A percentile compares a stretch with the other conserved stretches of the same genome.
phyloP scores from a whole-genome alignment of 2,797 vertebrate species.

The Etheostoma perlongum region DNA sequence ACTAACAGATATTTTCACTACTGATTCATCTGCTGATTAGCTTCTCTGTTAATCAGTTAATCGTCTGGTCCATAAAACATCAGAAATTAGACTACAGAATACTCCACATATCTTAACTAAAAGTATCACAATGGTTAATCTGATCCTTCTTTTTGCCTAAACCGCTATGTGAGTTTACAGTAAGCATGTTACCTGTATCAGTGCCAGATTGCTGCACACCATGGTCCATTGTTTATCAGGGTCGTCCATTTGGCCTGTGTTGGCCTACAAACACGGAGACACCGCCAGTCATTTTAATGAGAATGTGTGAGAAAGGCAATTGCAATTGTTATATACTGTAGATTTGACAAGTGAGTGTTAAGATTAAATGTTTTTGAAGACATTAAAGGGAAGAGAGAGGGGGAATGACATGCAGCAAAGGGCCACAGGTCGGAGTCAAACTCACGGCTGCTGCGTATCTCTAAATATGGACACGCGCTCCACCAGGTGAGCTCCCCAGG shows the following conservation, averaged over 20 bases:
- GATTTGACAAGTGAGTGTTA: neutral
- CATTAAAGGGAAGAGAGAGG: too few species aligned
- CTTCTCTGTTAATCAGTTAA: neutral
- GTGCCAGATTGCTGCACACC: slow-evolving; percentile 93
- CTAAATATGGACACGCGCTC: too few species aligned
- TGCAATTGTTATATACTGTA: neutral
- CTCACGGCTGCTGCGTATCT: too few species aligned
- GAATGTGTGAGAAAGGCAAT: neutral
- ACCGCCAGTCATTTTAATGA: neutral
- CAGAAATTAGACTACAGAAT: too few species aligned
- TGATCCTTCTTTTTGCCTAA: neutral
- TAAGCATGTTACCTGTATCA: slow-evolving; percentile 91
- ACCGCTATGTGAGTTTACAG: neutral
- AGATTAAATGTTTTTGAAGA: neutral
- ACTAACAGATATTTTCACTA: neutral
- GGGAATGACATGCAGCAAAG: too few species aligned
- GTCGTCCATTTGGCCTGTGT: slow-evolving; percentile 95
- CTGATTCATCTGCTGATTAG: neutral
- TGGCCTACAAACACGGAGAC: slow-evolving; percentile 84
- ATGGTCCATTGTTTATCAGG: slow-evolving; percentile 90
- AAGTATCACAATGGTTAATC: neutral
- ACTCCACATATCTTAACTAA: neutral
- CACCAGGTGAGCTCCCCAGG: too few species aligned
- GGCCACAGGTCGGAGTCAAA: too few species aligned
- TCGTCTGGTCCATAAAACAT: neutral